Conservation (phyloP, 2,888 invertebrate species). For the Synergus japonicus region DNA sequence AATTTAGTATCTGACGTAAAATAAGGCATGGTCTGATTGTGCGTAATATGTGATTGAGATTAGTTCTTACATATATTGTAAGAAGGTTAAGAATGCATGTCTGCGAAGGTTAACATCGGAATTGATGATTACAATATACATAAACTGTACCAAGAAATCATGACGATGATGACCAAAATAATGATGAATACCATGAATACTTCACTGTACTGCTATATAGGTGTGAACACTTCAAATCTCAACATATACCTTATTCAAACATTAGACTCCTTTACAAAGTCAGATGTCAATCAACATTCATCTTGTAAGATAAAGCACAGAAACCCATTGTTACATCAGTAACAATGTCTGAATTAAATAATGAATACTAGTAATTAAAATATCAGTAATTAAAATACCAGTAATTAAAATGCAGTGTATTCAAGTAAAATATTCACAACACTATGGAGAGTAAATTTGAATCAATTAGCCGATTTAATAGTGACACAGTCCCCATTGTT, state of each 20-base stretch:
- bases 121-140: conserved; percentile 9
- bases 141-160: conserved; percentile 17
- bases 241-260: not conserved
- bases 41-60: conserved; percentile 30
- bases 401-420: not conserved
- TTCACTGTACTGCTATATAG: not conserved
- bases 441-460: conserved; percentile 9
- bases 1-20: conserved; percentile 27
- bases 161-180: conserved; percentile 15
- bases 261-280: not conserved
- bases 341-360: too few species aligned
- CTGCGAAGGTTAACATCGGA: conserved; percentile 30
- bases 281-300: not conserved
- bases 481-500: conserved; percentile 34
- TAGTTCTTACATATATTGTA: not conserved
- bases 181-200: not conserved
- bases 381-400: not conserved
- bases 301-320: not conserved
- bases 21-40: conserved; percentile 26
- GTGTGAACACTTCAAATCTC: not conserved
- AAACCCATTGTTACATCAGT: not conserved
- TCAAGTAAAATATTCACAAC: not conserved
- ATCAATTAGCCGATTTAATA: conserved; percentile 23
- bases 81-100: conserved; percentile 39
- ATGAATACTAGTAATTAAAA: not conserved